Conservation (phyloP, 2,113 vertebrate species). For the Burhinus bistriatus region DNA sequence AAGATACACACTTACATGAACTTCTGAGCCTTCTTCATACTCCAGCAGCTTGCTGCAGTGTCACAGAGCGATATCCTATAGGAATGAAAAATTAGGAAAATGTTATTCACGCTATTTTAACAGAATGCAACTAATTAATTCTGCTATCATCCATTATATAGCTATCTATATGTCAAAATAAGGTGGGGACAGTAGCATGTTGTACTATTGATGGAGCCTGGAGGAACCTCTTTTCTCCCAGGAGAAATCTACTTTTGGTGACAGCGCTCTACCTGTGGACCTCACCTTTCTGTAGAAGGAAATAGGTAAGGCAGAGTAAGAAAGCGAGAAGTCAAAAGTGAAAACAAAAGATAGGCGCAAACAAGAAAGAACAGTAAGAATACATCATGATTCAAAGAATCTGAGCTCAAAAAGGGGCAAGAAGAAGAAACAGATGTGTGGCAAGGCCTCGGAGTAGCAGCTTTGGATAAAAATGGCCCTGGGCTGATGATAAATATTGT, state of each 20-base stretch:
- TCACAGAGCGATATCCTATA: not conserved
- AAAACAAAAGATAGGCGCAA: not conserved
- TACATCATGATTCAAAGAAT: not conserved
- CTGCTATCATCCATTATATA: accelerated
- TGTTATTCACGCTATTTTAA: not conserved
- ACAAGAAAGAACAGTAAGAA: not conserved
- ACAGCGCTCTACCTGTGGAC: accelerated
- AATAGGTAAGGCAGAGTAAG: not conserved
- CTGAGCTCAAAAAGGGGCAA: not conserved
- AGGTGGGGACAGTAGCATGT: not conserved
- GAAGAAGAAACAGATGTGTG: not conserved
- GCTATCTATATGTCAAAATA: not conserved
- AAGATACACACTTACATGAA: not conserved
- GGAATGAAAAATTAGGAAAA: not conserved
- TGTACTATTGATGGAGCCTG: not conserved
- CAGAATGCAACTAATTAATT: not conserved
- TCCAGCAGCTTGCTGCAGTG: not conserved
- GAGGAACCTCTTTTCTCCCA: not conserved
- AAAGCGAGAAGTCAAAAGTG: not conserved
- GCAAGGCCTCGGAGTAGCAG: not conserved
- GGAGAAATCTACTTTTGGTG: not conserved
- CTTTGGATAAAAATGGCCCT: accelerated
- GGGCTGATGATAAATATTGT: not conserved
- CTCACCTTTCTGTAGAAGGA: not conserved
- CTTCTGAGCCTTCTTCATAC: not conserved